These are phyloP conservation scores for Haliaeetus leucogaster DNA, from an alignment of 2,113 vertebrate species.

Conservation along the genomic window DNA sequence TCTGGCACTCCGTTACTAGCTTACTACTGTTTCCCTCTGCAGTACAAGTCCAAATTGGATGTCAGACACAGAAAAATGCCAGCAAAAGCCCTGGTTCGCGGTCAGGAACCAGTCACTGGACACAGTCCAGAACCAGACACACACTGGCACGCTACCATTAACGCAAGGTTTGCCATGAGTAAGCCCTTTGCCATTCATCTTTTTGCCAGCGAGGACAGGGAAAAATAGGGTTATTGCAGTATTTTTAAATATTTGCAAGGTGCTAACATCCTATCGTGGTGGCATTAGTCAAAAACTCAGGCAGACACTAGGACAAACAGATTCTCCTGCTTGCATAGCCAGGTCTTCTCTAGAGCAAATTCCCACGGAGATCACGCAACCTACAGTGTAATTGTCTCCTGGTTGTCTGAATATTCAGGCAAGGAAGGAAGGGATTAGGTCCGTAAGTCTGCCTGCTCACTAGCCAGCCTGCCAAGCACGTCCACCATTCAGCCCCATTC, in stretches of 20 bases:
- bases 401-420: neutral
- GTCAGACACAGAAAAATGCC: slow-evolving; percentile 31
- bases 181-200: neutral
- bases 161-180: neutral
- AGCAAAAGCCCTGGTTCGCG: neutral
- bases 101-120: neutral
- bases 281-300: neutral
- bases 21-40: slow-evolving; percentile 36
- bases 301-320: neutral
- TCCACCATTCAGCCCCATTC: neutral
- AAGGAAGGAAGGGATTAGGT: slow-evolving; percentile 1
- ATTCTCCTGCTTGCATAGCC: neutral
- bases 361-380: neutral
- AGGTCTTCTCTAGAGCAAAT: neutral
- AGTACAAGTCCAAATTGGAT: slow-evolving; percentile 20
- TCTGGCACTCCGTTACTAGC: neutral
- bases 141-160: neutral
- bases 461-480: neutral
- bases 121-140: slow-evolving; percentile 3
- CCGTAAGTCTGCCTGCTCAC: neutral
- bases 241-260: neutral
- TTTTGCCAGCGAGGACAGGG: neutral
- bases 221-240: neutral
- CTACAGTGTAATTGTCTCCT: neutral
- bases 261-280: neutral